Evolutionary conservation across 2,113 vertebrate genomes (phyloP).

Genomic region (Mus musculus): GRCm39 chr2:161511501-161512000

Average conservation of each 20-base stretch:
- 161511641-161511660: not conserved
- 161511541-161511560: not conserved
- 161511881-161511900: not conserved
- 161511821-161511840: not conserved
- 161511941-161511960: not conserved
- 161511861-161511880: not conserved
- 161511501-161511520: not conserved
- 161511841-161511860: not conserved
- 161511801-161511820: too few relatives aligned
- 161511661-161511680: not conserved
- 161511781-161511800: not conserved
- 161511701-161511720: not conserved
- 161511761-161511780: not conserved
- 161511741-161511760: not conserved
- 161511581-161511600: not conserved
- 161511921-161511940: not conserved
- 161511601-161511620: not conserved
- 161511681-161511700: not conserved
- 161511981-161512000: not conserved
- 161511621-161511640: not conserved
- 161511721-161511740: not conserved
- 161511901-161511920: not conserved
- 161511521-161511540: not conserved
- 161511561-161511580: constrained; percentile 1
- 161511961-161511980: not conserved